Conservation (phyloP, 2,888 invertebrate genomes). For the Dicyrtoma fusca region DNA sequence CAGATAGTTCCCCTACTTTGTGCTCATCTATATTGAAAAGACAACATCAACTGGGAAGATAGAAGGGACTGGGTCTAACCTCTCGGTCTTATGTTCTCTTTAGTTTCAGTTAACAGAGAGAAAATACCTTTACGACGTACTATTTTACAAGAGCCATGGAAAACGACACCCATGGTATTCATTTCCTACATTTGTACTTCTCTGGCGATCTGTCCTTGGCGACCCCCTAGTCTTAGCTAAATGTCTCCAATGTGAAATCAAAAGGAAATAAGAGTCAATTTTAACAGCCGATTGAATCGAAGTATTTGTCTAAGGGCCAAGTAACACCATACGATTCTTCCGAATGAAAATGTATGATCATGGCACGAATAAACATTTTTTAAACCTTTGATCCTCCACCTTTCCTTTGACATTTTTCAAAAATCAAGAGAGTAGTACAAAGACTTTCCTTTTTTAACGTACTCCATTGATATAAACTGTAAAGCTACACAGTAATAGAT, state of each 20-base stretch:
- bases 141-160: slow-evolving; percentile 27
- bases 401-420: not conserved
- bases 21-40: not conserved
- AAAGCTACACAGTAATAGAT: too few species aligned
- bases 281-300: slow-evolving; percentile 32
- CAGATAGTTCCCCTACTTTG: not conserved
- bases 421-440: not conserved
- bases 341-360: not conserved
- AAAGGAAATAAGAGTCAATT: slow-evolving; percentile 35
- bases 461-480: too few species aligned
- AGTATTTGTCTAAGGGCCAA: slow-evolving; percentile 19
- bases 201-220: slow-evolving; percentile 15
- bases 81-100: not conserved
- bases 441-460: too few species aligned
- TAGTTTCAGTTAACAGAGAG: slow-evolving; percentile 3
- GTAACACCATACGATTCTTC: not conserved
- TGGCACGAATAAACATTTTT: not conserved
- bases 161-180: slow-evolving; percentile 32
- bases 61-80: not conserved
- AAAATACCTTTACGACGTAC: slow-evolving; percentile 26
- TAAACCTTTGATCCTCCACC: not conserved
- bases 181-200: slow-evolving; percentile 29
- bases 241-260: slow-evolving; percentile 26
- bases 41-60: too few species aligned
- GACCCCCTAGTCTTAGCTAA: slow-evolving; percentile 7